These are phyloP conservation scores for Phylloscopus trochilus DNA, from an alignment of 2,113 vertebrate species.

Conservation along the genomic window DNA sequence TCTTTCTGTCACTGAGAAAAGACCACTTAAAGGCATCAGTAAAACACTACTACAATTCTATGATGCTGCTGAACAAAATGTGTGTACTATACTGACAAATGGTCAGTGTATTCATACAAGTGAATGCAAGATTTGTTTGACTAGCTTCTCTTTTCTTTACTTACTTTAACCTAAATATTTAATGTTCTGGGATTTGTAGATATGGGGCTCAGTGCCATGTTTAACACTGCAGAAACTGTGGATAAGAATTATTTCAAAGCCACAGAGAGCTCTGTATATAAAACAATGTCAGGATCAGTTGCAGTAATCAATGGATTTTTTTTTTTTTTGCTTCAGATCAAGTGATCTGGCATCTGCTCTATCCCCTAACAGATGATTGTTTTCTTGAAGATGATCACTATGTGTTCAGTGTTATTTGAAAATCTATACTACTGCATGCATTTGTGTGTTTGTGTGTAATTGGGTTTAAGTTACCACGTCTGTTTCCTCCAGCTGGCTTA, in stretches of 20 bases:
- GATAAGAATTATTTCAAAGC: conserved; percentile 3
- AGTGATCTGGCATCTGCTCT: background rate
- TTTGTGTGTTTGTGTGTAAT: background rate
- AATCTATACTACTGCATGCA: conserved; percentile 9
- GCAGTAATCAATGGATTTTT: conserved; percentile 24
- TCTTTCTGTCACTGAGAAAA: background rate
- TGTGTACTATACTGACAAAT: conserved; percentile 10
- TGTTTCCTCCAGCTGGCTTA: background rate
- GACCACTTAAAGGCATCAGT: background rate
- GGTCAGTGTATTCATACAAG: background rate
- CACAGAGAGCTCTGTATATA: background rate
- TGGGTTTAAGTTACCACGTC: background rate
- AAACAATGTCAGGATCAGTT: background rate
- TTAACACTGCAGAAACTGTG: background rate
- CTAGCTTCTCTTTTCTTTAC: conserved; percentile 40
- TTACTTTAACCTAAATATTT: conserved; percentile 65
- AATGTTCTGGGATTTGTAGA: conserved; percentile 33
- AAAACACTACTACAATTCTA: background rate
- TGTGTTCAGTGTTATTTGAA: conserved; percentile 1
- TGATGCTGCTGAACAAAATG: background rate
- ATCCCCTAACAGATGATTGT: background rate
- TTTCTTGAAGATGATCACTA: conserved; percentile 23
- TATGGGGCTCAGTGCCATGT: conserved; percentile 11
- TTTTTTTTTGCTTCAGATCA: background rate
- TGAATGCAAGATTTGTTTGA: conserved; percentile 51